These are phyloP conservation scores for Coracopsis vasa DNA, from an alignment of 2,113 vertebrate species.

Conservation along the genomic window DNA sequence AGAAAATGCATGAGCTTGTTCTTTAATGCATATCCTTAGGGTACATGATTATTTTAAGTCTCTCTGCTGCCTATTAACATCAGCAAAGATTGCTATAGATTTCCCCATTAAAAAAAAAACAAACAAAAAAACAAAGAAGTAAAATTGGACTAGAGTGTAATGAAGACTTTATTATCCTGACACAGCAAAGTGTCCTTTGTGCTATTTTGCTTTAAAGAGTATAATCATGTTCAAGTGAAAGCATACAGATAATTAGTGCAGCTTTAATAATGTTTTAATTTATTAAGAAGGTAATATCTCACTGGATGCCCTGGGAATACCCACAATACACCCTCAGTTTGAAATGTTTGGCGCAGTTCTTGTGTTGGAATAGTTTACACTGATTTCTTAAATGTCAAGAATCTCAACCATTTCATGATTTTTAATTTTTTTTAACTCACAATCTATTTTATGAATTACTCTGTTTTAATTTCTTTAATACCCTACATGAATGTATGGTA, in stretches of 20 bases:
- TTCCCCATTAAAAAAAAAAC: background rate
- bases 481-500: background rate
- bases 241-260: background rate
- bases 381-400: background rate
- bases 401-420: background rate
- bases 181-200: background rate
- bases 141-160: background rate
- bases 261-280: background rate
- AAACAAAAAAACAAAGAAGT: background rate
- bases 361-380: background rate
- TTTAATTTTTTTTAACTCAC: background rate
- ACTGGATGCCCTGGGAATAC: background rate
- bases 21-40: conserved; percentile 31
- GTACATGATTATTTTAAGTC: conserved; percentile 30
- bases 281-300: background rate
- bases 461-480: background rate
- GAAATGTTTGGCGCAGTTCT: background rate
- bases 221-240: background rate
- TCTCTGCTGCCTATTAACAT: background rate
- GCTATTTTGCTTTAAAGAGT: background rate
- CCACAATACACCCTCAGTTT: background rate
- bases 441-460: background rate
- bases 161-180: background rate
- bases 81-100: background rate
- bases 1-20: conserved; percentile 15